Evolutionary conservation across 2,888 invertebrate genomes (phyloP).

Genomic region (Ophion ellenae): DNA sequence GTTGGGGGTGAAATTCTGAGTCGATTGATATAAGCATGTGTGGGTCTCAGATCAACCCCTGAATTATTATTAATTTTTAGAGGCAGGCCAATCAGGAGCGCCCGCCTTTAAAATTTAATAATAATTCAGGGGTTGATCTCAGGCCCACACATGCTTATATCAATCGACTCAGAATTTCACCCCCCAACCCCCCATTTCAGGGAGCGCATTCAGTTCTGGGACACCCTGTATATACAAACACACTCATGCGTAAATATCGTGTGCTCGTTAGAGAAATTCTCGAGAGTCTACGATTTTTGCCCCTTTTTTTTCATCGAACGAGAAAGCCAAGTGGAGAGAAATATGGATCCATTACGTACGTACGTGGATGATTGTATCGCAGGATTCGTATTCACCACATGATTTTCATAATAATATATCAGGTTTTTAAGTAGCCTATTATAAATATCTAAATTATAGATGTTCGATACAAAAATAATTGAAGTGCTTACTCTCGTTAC

Average conservation of each 20-base stretch:
- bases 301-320: conserved; percentile 17
- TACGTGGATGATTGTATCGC: conserved; percentile 35
- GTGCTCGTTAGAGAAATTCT: conserved; percentile 50
- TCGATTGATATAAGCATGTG: too few species aligned
- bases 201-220: too few species aligned
- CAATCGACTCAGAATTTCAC: too few species aligned
- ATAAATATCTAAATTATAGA: not conserved
- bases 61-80: too few species aligned
- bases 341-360: conserved; percentile 41
- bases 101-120: too few species aligned
- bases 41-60: too few species aligned
- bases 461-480: not conserved
- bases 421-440: not conserved
- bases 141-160: too few species aligned
- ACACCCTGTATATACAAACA: not conserved
- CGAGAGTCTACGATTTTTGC: conserved; percentile 5
- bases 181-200: too few species aligned
- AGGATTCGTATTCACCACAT: conserved; percentile 23
- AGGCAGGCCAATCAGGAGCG: too few species aligned
- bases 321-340: conserved; percentile 31
- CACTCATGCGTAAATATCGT: not conserved
- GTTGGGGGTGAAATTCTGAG: too few species aligned
- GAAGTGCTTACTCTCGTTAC: not conserved
- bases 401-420: conserved; percentile 22
- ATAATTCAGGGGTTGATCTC: too few species aligned